Percentiles rank a stretch among this genome's conserved stretches.
Conservation (phyloP, 2,113 vertebrate genomes). For the Nipponia nippon region DNA sequence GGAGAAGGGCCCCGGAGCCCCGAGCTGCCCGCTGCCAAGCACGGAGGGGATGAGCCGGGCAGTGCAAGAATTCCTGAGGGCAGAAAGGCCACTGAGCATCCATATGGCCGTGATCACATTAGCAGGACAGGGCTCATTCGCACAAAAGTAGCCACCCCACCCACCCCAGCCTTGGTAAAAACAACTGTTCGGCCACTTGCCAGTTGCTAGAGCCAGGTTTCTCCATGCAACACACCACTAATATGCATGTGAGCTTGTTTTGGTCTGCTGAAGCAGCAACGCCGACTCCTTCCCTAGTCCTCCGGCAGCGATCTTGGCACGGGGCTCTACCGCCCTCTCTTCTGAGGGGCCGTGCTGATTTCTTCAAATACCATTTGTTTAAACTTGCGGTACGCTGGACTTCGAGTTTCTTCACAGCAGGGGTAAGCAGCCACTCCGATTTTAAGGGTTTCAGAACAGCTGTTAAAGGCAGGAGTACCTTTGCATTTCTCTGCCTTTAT, state of each 20-base stretch:
- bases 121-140: neutral
- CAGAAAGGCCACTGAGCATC: neutral
- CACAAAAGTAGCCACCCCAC: neutral
- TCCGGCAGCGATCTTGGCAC: fast-evolving
- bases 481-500: neutral
- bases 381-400: fast-evolving
- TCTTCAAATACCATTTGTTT: neutral
- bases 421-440: neutral
- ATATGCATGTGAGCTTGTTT: neutral
- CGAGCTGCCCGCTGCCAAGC: neutral
- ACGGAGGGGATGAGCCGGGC: neutral
- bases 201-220: neutral
- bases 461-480: neutral
- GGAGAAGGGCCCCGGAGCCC: neutral
- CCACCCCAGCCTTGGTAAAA: neutral
- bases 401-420: neutral
- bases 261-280: neutral
- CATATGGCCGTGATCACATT: fast-evolving
- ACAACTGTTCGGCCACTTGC: neutral
- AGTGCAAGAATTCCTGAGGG: neutral
- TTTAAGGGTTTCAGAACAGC: neutral
- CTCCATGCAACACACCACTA: fast-evolving
- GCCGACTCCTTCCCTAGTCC: neutral
- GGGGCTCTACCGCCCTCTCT: neutral
- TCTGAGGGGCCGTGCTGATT: neutral